A percentile compares a stretch with the other conserved stretches of the same genome.
Conservation (phyloP, 2,888 invertebrate species). For the Limulus polyphemus region DNA sequence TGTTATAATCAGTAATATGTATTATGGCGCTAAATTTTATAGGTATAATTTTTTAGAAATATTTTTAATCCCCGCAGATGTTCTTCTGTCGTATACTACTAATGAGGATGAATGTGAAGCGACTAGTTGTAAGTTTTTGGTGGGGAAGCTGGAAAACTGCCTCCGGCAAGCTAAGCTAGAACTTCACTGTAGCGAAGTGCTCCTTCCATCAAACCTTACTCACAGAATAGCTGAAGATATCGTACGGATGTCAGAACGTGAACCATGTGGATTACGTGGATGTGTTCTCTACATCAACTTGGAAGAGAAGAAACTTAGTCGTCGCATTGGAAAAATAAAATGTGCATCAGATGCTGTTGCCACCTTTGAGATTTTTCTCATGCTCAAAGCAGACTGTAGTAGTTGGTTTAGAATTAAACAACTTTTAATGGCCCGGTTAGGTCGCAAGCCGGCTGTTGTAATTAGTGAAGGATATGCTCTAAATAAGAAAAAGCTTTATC, state of each 20-base stretch:
- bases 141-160: constrained; percentile 61
- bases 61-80: too few relatives aligned
- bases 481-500: constrained; percentile 81
- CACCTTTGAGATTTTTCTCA: constrained; percentile 79
- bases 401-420: constrained; percentile 80
- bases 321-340: constrained; percentile 66
- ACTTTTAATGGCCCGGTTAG: constrained; percentile 46
- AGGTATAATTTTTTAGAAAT: too few relatives aligned
- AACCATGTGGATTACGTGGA: constrained; percentile 74
- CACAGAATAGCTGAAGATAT: constrained; percentile 65
- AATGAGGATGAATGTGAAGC: too few relatives aligned
- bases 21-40: too few relatives aligned
- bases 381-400: constrained; percentile 69
- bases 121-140: constrained; percentile 38
- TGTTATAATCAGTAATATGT: too few relatives aligned
- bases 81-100: too few relatives aligned
- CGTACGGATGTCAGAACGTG: constrained; percentile 67
- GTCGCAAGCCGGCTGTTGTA: constrained; percentile 74
- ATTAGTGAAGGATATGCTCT: constrained; percentile 77
- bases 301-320: constrained; percentile 48
- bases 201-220: constrained; percentile 68
- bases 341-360: constrained; percentile 70
- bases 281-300: constrained; percentile 74
- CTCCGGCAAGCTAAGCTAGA: constrained; percentile 65
- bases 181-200: constrained; percentile 67